phyloP scores from a whole-genome alignment of 92 coral and sea anemone species.

The Zoanthus sociatus region DNA sequence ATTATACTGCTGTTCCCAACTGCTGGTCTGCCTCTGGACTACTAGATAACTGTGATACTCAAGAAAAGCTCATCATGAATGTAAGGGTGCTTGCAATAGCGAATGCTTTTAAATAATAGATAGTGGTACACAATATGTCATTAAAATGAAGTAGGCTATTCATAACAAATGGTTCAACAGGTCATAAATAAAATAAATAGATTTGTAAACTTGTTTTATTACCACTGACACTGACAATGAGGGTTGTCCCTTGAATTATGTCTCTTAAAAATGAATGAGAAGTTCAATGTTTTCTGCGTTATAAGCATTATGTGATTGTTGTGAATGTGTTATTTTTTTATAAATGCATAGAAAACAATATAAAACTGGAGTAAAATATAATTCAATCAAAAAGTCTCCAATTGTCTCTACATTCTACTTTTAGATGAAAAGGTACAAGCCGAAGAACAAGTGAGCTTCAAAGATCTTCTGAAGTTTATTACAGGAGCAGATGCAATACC shows the following conservation, averaged over 20 bases:
- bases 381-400: slow-evolving; percentile 4
- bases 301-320: not conserved
- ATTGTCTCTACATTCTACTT: slow-evolving; percentile 1
- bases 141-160: not conserved
- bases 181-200: not conserved
- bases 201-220: not conserved
- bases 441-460: slow-evolving; percentile 19
- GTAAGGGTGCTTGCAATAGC: not conserved
- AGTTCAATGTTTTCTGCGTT: not conserved
- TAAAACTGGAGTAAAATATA: not conserved
- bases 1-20: not conserved
- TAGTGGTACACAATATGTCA: not conserved
- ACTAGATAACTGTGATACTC: not conserved
- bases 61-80: not conserved
- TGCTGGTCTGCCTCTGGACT: slow-evolving; percentile 4
- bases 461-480: slow-evolving; percentile 28
- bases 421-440: slow-evolving; percentile 15
- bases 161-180: not conserved
- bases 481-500: slow-evolving; percentile 55
- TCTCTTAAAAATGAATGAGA: not conserved
- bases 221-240: not conserved
- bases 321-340: not conserved
- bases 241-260: not conserved
- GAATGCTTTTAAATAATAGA: too few relatives aligned
- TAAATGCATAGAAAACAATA: slow-evolving; percentile 5